These are phyloP conservation scores for Lipotes vexillifer DNA, from an alignment of 2,113 vertebrate species.

Conservation along the genomic window DNA sequence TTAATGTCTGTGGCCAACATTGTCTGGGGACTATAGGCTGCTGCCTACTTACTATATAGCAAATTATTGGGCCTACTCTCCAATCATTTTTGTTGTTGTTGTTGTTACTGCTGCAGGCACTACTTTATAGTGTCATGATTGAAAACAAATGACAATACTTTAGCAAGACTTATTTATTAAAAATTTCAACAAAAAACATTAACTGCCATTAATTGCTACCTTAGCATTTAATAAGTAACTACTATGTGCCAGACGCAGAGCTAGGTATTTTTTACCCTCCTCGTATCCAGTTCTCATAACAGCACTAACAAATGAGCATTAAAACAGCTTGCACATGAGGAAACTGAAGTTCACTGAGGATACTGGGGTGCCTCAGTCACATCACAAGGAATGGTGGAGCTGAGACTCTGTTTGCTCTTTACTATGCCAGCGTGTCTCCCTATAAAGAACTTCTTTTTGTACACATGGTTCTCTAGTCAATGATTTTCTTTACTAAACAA, in stretches of 20 bases:
- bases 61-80: background rate
- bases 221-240: background rate
- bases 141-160: background rate
- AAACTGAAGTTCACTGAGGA: background rate
- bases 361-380: rapidly evolving
- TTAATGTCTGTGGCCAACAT: background rate
- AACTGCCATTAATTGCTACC: background rate
- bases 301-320: background rate
- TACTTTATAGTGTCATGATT: background rate
- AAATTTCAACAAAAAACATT: background rate
- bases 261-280: background rate
- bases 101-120: background rate
- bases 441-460: background rate
- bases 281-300: background rate
- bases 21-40: background rate
- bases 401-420: background rate
- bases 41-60: background rate
- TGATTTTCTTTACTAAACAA: background rate
- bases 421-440: background rate
- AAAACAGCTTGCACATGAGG: background rate
- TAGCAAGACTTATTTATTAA: background rate
- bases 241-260: background rate
- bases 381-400: background rate
- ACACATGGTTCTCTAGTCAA: background rate
- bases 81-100: background rate